A percentile compares a stretch with the other conserved stretches of the same genome.
These are phyloP conservation scores for Catonia carolina DNA, from an alignment of 2,888 invertebrate species.

Conservation along the genomic window DNA sequence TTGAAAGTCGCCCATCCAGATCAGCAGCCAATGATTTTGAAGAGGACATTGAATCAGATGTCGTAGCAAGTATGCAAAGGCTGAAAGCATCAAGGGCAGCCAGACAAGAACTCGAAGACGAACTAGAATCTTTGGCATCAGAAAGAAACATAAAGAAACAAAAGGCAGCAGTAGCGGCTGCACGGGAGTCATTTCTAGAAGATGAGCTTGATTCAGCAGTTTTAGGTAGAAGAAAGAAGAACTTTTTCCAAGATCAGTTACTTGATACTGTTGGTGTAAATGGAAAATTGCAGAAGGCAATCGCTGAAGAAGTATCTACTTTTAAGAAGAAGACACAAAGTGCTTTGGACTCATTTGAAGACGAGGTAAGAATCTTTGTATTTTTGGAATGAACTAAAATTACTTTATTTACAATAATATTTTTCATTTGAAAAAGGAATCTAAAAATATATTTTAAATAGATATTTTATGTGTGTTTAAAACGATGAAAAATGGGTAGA, in stretches of 20 bases:
- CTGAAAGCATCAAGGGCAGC: constrained; percentile 45
- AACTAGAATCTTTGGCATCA: constrained; percentile 30
- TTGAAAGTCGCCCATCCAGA: constrained; percentile 44
- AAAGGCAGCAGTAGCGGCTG: constrained; percentile 20
- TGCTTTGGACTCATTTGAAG: constrained; percentile 49
- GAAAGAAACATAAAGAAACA: constrained; percentile 21
- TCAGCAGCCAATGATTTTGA: constrained; percentile 38
- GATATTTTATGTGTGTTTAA: too few relatives aligned
- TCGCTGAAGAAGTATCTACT: constrained; percentile 33
- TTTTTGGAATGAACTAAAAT: too few relatives aligned
- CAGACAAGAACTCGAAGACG: constrained; percentile 45
- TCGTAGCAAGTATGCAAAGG: constrained; percentile 45
- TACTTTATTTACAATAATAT: too few relatives aligned
- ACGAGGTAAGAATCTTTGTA: constrained; percentile 41
- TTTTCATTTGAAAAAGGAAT: too few relatives aligned
- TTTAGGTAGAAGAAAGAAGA: constrained; percentile 27
- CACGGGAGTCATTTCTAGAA: constrained; percentile 48
- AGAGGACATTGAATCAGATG: constrained; percentile 42
- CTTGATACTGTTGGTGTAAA: constrained; percentile 53
- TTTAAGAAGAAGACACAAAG: constrained; percentile 24
- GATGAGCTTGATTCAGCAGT: constrained; percentile 50
- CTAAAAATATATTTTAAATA: too few relatives aligned
- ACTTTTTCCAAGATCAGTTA: constrained; percentile 56
- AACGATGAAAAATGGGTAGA: too few relatives aligned
- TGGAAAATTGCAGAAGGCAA: constrained; percentile 32